These are phyloP conservation scores for Lasioglossum lativentre DNA, from an alignment of 2,888 invertebrate species.

Conservation along the genomic window DNA sequence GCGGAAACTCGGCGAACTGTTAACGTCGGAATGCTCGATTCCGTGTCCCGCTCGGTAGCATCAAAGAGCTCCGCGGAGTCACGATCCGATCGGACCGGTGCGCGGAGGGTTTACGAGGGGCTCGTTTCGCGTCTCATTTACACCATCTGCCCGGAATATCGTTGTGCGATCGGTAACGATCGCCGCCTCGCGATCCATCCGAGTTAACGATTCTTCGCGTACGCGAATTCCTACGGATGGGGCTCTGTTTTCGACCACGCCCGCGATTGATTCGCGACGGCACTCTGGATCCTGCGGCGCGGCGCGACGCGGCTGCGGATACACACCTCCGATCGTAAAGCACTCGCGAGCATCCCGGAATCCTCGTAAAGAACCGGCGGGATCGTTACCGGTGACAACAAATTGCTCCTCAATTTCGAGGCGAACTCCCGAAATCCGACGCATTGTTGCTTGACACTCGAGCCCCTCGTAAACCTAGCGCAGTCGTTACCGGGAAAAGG, in stretches of 20 bases:
- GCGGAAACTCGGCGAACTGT: slow-evolving; percentile 7
- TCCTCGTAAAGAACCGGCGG: slow-evolving; percentile 38
- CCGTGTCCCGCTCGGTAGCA: slow-evolving; percentile 27
- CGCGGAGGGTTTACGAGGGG: slow-evolving; percentile 44
- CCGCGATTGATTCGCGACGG: slow-evolving; percentile 54
- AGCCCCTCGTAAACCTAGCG: background rate
- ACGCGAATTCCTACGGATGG: slow-evolving; percentile 1
- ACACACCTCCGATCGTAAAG: slow-evolving; percentile 37
- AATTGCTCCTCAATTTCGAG: slow-evolving; percentile 31
- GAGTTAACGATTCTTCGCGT: slow-evolving; percentile 9
- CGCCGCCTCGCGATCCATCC: slow-evolving; percentile 41
- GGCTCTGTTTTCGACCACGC: background rate
- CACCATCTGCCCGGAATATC: slow-evolving; percentile 46
- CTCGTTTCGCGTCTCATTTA: slow-evolving; percentile 57
- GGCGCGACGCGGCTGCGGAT: too few relatives aligned
- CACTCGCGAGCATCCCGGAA: slow-evolving; percentile 30
- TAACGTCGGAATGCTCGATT: slow-evolving; percentile 30
- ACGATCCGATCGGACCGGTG: slow-evolving; percentile 18
- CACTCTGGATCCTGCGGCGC: slow-evolving; percentile 5
- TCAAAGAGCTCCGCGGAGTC: slow-evolving; percentile 18
- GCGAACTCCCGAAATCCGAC: background rate
- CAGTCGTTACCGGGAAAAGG: background rate
- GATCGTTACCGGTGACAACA: slow-evolving; percentile 55
- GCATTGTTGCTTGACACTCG: background rate
- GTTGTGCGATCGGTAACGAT: slow-evolving; percentile 38